Conservation (phyloP, 2,113 vertebrate species). For the Sclerurus mexicanus region DNA sequence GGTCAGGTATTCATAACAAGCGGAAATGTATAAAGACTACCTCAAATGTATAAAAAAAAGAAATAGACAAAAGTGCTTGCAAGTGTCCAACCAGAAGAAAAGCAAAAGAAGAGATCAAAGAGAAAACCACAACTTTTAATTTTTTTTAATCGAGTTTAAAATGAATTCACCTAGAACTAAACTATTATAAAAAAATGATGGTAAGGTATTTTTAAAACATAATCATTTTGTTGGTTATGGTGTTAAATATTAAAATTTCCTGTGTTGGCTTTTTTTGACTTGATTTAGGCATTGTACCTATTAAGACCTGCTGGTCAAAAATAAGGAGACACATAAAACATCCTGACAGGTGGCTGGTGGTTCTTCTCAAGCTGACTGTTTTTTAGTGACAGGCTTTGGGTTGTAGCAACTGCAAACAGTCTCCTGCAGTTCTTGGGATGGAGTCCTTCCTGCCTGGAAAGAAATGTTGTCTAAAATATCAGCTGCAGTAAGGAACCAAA, state of each 20-base stretch:
- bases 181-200: background rate
- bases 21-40: background rate
- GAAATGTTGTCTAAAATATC: background rate
- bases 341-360: background rate
- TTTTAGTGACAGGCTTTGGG: background rate
- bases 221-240: background rate
- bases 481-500: background rate
- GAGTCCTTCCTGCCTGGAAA: background rate
- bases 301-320: background rate
- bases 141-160: background rate
- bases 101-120: background rate
- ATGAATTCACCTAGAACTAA: background rate
- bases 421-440: background rate
- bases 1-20: background rate
- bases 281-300: background rate
- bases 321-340: background rate
- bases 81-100: background rate
- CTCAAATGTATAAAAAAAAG: background rate
- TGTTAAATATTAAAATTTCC: background rate
- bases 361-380: background rate
- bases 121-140: background rate
- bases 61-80: background rate
- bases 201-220: background rate
- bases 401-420: background rate
- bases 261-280: background rate